Evolutionary conservation across 53 echinoderm and acorn worm genomes (phyloP).

Genomic region (Paelopatides confundens): DNA sequence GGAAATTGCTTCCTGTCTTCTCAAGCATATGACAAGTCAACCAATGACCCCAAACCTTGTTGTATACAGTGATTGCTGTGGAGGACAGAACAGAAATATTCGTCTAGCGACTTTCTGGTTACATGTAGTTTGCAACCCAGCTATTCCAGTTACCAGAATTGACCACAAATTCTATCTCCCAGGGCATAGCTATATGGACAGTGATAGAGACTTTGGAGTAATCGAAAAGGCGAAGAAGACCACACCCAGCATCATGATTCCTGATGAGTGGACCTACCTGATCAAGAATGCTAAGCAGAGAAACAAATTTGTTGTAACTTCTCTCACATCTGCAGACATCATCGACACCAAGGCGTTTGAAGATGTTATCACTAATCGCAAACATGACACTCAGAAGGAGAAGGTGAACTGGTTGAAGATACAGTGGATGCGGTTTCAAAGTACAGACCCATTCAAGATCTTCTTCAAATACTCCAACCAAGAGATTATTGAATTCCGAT

Average conservation of each 20-base stretch:
- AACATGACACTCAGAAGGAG: background rate
- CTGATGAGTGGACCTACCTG: background rate
- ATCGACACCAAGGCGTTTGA: background rate
- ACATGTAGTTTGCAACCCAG: slow-evolving; percentile 6
- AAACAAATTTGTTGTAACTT: background rate
- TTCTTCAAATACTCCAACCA: background rate
- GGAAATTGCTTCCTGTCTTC: slow-evolving; percentile 5
- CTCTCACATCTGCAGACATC: background rate
- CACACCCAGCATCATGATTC: background rate
- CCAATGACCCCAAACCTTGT: slow-evolving; percentile 19
- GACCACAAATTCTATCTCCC: background rate
- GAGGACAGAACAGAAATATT: slow-evolving; percentile 18
- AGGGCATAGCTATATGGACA: slow-evolving; percentile 7
- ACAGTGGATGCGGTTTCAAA: slow-evolving; percentile 1
- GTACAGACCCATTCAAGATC: background rate
- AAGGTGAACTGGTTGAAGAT: slow-evolving; percentile 7
- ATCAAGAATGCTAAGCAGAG: background rate
- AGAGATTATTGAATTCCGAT: too few species aligned
- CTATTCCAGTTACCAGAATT: slow-evolving; percentile 15
- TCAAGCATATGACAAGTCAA: slow-evolving; percentile 22
- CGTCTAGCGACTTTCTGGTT: background rate
- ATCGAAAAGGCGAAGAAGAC: background rate
- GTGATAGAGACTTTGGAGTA: slow-evolving; percentile 13
- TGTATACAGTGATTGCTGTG: slow-evolving; percentile 22
- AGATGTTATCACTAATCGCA: background rate